Conservation (phyloP, 2,888 invertebrate genomes). For the Mythimna ferrago region DNA sequence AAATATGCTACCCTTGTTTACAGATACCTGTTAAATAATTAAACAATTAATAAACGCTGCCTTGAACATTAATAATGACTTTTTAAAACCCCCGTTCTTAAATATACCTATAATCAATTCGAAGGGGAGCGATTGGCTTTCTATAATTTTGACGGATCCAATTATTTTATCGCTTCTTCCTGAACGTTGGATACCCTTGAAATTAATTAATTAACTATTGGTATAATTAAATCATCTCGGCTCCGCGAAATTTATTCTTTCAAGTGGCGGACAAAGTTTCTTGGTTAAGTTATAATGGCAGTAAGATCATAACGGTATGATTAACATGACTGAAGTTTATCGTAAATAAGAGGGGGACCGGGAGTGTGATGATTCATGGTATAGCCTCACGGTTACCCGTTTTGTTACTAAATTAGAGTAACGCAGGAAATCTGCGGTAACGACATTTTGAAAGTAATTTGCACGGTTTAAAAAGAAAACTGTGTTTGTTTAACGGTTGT, state of each 20-base stretch:
- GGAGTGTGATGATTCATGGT: constrained; percentile 61
- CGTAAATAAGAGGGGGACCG: constrained; percentile 58
- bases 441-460: constrained; percentile 59
- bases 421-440: constrained; percentile 59
- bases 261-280: constrained; percentile 69
- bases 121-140: constrained; percentile 80
- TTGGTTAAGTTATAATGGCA: constrained; percentile 70
- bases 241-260: constrained; percentile 78
- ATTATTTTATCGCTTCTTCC: constrained; percentile 84
- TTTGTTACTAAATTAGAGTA: constrained; percentile 65
- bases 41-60: constrained; percentile 39
- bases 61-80: constrained; percentile 62
- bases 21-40: constrained; percentile 20
- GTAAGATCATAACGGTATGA: constrained; percentile 70
- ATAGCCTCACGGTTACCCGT: constrained; percentile 50
- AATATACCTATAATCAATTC: constrained; percentile 78
- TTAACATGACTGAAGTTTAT: constrained; percentile 64
- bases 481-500: constrained; percentile 45
- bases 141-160: constrained; percentile 87
- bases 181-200: constrained; percentile 78
- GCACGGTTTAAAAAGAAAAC: constrained; percentile 50
- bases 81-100: constrained; percentile 72
- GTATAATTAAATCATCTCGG: constrained; percentile 83
- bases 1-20: constrained; percentile 16
- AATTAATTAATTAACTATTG: constrained; percentile 88